A percentile compares a stretch with the other conserved stretches of the same genome.
These are phyloP conservation scores for Salvator merianae DNA, from an alignment of 2,113 vertebrate species.

Conservation along the genomic window DNA sequence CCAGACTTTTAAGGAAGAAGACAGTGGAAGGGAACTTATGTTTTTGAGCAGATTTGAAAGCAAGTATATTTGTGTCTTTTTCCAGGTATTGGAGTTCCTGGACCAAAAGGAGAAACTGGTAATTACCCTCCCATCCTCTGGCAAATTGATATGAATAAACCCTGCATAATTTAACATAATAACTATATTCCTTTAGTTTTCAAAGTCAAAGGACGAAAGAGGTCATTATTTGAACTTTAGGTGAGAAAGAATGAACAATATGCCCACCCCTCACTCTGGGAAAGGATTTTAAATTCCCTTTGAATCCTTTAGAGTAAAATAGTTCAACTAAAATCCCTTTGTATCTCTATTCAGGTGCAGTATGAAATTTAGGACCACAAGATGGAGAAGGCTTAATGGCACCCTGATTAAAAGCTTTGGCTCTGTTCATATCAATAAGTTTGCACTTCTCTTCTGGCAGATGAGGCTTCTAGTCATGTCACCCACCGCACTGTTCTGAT, in stretches of 20 bases:
- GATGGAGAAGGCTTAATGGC: too few relatives aligned
- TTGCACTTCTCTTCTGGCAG: too few relatives aligned
- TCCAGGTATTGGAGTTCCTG: constrained; percentile 17
- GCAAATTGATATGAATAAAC: not conserved
- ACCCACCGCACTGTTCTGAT: too few relatives aligned
- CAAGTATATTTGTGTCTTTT: not conserved
- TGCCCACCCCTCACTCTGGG: not conserved
- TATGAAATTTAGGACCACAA: too few relatives aligned
- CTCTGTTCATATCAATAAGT: too few relatives aligned
- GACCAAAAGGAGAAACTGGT: constrained; percentile 33
- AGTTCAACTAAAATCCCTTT: not conserved
- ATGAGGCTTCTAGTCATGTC: too few relatives aligned
- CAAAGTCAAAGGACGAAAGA: not conserved
- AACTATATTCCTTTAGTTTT: not conserved
- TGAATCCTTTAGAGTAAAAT: not conserved
- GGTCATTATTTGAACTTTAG: not conserved
- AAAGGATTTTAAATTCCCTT: not conserved
- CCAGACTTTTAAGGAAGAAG: not conserved
- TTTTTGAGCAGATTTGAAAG: not conserved
- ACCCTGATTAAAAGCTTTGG: too few relatives aligned
- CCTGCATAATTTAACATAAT: not conserved
- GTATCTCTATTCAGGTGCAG: too few relatives aligned
- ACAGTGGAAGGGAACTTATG: not conserved
- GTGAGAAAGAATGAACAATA: not conserved
- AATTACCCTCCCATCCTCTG: not conserved